Base-by-base conservation (phyloP, 2,888 invertebrate species). In the Scotopteryx bipunctaria region DNA sequence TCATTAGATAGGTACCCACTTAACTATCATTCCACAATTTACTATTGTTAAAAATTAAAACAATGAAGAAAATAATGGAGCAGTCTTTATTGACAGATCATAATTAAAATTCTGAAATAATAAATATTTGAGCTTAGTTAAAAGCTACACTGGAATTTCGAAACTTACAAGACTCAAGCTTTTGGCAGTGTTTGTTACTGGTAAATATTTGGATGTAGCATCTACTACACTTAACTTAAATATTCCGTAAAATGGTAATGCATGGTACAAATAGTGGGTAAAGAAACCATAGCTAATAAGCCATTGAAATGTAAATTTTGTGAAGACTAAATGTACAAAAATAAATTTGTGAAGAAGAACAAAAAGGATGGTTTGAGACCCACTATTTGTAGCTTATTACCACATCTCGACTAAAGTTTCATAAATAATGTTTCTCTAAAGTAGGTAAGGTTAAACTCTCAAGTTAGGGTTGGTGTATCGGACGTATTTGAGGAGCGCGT, bases 401-500 rank as follows among this genome's bases (percentile, higher is more conserved):
- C 14, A 44, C 33, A 47, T 52, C 46, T 51, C 52, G 51, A 59
- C 56, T 57, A 57, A 55, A 58, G 54, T 61, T 62, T 57, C 51
- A 63, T 50, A 58, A 57, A 60, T 59, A 58, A 44, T 32, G 32
- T 52, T 33, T 45, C 44, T 55, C 38, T 38, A 50, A 49, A 23
- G 35, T 44, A 56, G 29, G n/a, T 59, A 46, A 29, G 31, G 36
- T 76, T 92, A 96, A 73, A 95, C 91, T 76, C 94, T 92, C 66
- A 96, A 86, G 75, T 94, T 94, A 27, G 96, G 96, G 83, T 96
- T 96, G 61, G 94, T 95, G 83, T 94, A 95, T 66, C 94, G 92
- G 52, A 96, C 95, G 83, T 96, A 96, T 91, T 95, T 95, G 61
- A 96, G 84, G n/a, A 97, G 92, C 5, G 95, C 94, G 67, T 96